Conservation (phyloP, 1,140 invertebrate genomes). For the Aphelinus atriplicis region DNA sequence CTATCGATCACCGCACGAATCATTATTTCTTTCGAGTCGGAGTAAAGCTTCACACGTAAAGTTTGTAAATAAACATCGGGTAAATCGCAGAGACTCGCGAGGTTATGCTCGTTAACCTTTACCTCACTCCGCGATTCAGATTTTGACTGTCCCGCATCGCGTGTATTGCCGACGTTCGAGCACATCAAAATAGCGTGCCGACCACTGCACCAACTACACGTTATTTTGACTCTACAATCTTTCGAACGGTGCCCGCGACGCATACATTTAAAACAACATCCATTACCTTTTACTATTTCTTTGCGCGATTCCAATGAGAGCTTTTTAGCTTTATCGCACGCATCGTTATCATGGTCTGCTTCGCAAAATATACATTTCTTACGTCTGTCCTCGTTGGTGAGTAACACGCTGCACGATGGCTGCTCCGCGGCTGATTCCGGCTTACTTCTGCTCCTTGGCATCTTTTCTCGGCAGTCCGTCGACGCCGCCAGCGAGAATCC, state of each 20-base stretch:
- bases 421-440: not conserved
- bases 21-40: slow-evolving; percentile 27
- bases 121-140: slow-evolving; percentile 12
- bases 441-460: slow-evolving; percentile 17
- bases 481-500: slow-evolving; percentile 16
- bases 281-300: not conserved
- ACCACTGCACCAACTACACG: slow-evolving; percentile 15
- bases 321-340: slow-evolving; percentile 1
- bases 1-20: slow-evolving; percentile 40
- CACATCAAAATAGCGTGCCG: slow-evolving; percentile 39
- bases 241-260: slow-evolving; percentile 31
- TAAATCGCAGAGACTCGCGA: slow-evolving; percentile 32
- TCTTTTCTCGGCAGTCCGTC: not conserved
- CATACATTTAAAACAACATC: slow-evolving; percentile 27
- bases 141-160: too few species aligned
- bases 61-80: slow-evolving; percentile 45
- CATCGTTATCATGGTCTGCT: not conserved
- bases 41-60: slow-evolving; percentile 35
- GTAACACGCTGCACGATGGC: slow-evolving; percentile 26
- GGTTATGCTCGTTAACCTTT: slow-evolving; percentile 20
- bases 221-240: slow-evolving; percentile 28
- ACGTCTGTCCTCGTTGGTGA: slow-evolving; percentile 18
- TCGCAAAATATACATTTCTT: slow-evolving; percentile 14
- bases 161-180: not conserved
- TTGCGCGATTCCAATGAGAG: not conserved